Base-by-base conservation (phyloP, 2,797 vertebrate species). In the Adelosebastes latens region DNA sequence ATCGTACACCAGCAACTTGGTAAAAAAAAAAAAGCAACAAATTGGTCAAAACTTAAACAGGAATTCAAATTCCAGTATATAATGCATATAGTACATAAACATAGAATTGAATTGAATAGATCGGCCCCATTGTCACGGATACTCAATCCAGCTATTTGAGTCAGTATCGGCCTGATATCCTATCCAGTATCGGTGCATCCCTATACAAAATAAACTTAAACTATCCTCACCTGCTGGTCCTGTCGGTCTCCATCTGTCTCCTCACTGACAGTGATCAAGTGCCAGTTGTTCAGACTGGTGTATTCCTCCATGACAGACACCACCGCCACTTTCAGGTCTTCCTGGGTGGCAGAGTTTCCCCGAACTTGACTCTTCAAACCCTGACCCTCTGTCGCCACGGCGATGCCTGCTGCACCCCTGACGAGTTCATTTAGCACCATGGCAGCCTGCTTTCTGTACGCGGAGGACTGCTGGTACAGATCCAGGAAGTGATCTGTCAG, bases 401-500 rank as follows among this genome's bases (percentile, higher is more conserved):
- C 93, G 5, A 94, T n/a, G 3, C 96, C 97, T 0, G 96, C 95
- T 4, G 97, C 97, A 4, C 98, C 98, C 0, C 32, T 67, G 1
- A 99, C 20, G 10, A 98, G 77, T 92, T 99, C 97, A 0, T 98
- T 98, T 24, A 99, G 95, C 49, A 97, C 96, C 94, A 99, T 94
- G 20, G 97, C 97, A 0, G 98, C 97, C 92, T 99, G 98, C 90
- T 98, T 98, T 56, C 97, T 95, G 91, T 97, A 98, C 13, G 78
- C 61, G 2, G 91, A 85, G 0, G 98, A 98, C 68, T 97, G 95
- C 0, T 79, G 60, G 86, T 98, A 99, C 59, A 98, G 93, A 61
- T 97, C 97, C 92, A 97, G 82, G 87, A 99, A 97, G 81, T 97
- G 96, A 87, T 99, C 98, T 3, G 96, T 96, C 0, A 99, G 95